phyloP scores from a whole-genome alignment of 2,797 vertebrate genomes.

The Enteromius thamalakanensis region DNA sequence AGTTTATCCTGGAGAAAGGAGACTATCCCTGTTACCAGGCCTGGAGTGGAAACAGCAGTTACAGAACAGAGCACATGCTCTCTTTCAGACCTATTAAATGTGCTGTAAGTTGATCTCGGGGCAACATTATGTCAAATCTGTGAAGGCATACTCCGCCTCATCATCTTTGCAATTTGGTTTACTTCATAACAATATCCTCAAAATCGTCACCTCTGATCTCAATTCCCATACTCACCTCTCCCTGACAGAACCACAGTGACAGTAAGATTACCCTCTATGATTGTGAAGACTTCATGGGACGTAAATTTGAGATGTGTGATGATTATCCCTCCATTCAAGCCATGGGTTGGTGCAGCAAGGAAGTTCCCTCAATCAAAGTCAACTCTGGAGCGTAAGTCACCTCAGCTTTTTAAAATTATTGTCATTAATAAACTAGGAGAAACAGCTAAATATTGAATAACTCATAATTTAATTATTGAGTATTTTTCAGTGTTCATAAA shows the following conservation, averaged over 20 bases:
- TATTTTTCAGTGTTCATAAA: neutral
- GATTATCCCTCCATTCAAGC: slow-evolving; percentile 96
- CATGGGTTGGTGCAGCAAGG: slow-evolving; percentile 97
- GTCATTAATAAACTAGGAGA: neutral
- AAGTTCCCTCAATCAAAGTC: slow-evolving; percentile 94
- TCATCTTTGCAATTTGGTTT: neutral
- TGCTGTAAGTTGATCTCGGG: slow-evolving; percentile 79
- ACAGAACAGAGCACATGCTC: slow-evolving; percentile 92
- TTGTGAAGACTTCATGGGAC: slow-evolving; percentile 93
- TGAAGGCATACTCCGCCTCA: neutral
- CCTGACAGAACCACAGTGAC: slow-evolving; percentile 82
- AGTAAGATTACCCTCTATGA: slow-evolving; percentile 92
- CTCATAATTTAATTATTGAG: neutral
- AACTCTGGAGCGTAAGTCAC: slow-evolving; percentile 91
- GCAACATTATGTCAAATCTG: neutral
- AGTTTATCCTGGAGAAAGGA: slow-evolving; percentile 97
- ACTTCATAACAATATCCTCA: neutral
- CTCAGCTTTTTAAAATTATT: neutral
- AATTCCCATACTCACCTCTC: slow-evolving; percentile 23
- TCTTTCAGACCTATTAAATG: slow-evolving; percentile 94
- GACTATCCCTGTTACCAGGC: slow-evolving; percentile 93
- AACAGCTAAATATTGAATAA: neutral
- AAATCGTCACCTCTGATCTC: neutral
- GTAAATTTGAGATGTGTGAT: slow-evolving; percentile 92
- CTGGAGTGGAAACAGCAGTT: slow-evolving; percentile 94